Conservation (phyloP, 2,797 vertebrate genomes). For the Pangasius mekongensis region DNA sequence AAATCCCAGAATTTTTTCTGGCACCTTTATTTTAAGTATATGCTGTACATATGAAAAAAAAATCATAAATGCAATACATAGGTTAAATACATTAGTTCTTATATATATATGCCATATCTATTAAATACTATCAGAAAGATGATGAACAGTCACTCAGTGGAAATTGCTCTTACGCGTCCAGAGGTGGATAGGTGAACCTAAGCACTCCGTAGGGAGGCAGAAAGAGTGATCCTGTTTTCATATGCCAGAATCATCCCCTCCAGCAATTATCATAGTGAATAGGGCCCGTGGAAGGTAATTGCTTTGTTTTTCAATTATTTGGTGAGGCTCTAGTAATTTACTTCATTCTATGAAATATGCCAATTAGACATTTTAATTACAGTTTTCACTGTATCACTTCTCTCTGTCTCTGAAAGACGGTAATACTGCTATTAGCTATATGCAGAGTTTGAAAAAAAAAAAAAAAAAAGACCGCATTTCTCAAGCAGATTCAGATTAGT, state of each 20-base stretch:
- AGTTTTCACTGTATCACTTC: conserved; percentile 81
- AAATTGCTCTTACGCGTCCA: conserved; percentile 60
- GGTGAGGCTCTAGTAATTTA: conserved; percentile 79
- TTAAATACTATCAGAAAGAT: conserved; percentile 40
- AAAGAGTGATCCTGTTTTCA: conserved; percentile 77
- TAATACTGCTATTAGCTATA: conserved; percentile 75
- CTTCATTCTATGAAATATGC: conserved; percentile 80
- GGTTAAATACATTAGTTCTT: neutral
- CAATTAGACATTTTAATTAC: conserved; percentile 83
- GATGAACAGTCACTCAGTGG: conserved; percentile 49
- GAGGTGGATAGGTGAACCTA: conserved; percentile 63
- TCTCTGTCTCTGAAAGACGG: conserved; percentile 72
- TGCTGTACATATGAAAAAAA: neutral
- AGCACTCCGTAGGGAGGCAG: conserved; percentile 61
- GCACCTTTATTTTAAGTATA: neutral
- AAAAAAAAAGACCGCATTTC: conserved; percentile 58
- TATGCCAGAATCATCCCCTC: conserved; percentile 69
- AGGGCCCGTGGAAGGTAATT: conserved; percentile 76
- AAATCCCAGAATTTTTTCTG: neutral
- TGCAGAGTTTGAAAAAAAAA: conserved; percentile 48
- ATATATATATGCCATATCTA: neutral
- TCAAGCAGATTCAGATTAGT: conserved; percentile 58
- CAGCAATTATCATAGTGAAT: conserved; percentile 80
- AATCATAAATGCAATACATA: neutral
- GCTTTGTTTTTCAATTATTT: conserved; percentile 84